Evolutionary conservation across 2,113 vertebrate genomes (phyloP).

Genomic region (Ranitomeya imitator): DNA sequence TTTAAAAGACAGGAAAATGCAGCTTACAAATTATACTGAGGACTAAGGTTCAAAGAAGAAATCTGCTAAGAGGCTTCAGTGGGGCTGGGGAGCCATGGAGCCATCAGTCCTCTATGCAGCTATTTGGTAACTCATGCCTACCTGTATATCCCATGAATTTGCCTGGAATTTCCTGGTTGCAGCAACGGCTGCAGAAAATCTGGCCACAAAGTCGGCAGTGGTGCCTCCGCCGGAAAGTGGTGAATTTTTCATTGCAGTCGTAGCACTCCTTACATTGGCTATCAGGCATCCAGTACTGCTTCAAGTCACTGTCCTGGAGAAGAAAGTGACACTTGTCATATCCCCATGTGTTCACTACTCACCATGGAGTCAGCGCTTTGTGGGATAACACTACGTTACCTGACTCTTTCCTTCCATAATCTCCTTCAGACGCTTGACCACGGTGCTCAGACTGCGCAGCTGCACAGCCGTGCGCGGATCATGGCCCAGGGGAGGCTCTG

Average conservation of each 20-base stretch:
- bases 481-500: conserved; percentile 84
- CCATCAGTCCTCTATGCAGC: too few relatives aligned
- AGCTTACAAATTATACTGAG: too few relatives aligned
- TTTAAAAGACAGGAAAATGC: too few relatives aligned
- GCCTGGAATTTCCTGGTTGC: conserved; percentile 98
- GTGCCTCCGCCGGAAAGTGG: conserved; percentile 93
- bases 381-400: conserved; percentile 69
- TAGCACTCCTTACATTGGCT: conserved; percentile 99
- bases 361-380: neutral
- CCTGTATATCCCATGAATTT: conserved; percentile 99
- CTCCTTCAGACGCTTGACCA: conserved; percentile 94
- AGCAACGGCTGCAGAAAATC: conserved; percentile 98
- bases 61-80: too few relatives aligned
- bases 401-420: conserved; percentile 99
- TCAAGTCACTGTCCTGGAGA: conserved; percentile 92
- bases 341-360: too few relatives aligned
- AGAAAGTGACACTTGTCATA: neutral
- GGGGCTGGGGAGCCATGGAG: too few relatives aligned
- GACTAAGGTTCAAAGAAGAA: too few relatives aligned
- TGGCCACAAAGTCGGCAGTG: conserved; percentile 96
- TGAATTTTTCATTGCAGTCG: conserved; percentile 97
- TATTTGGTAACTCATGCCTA: conserved; percentile 59
- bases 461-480: conserved; percentile 97
- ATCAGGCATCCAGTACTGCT: conserved; percentile 99
- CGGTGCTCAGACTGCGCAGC: conserved; percentile 87